phyloP scores from a whole-genome alignment of 2,797 vertebrate genomes.

The Pangasius larnaudii region DNA sequence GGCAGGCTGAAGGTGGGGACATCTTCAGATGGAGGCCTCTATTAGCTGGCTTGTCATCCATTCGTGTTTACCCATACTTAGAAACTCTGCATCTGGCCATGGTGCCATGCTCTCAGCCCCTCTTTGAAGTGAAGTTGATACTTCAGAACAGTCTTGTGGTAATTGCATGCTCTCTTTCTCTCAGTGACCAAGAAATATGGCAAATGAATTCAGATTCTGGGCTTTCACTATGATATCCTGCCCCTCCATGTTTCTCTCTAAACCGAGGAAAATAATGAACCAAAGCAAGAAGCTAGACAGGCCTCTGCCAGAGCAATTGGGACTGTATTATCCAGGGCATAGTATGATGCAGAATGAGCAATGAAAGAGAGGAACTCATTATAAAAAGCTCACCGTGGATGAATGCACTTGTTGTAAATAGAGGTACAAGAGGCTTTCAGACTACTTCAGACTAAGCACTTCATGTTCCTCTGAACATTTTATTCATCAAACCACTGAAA shows the following conservation, averaged over 20 bases:
- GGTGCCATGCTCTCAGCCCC: slow-evolving; percentile 68
- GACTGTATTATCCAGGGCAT: slow-evolving; percentile 47
- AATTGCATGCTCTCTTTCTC: slow-evolving; percentile 67
- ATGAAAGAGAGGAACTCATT: slow-evolving; percentile 54
- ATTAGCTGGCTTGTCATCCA: slow-evolving; percentile 80
- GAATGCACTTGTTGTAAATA: slow-evolving; percentile 57
- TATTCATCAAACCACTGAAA: slow-evolving; percentile 58
- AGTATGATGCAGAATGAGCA: slow-evolving; percentile 52
- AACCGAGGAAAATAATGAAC: slow-evolving; percentile 59
- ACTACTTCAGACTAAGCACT: slow-evolving; percentile 59
- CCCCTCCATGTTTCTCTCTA: slow-evolving; percentile 56
- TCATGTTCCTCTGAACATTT: slow-evolving; percentile 57
- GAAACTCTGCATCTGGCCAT: slow-evolving; percentile 65
- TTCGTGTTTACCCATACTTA: slow-evolving; percentile 80
- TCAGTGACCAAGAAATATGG: slow-evolving; percentile 58
- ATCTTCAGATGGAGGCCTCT: slow-evolving; percentile 79
- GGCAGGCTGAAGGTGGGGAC: slow-evolving; percentile 75
- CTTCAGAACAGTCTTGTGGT: slow-evolving; percentile 76
- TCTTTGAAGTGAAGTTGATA: slow-evolving; percentile 82
- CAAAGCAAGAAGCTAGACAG: slow-evolving; percentile 44
- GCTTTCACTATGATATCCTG: slow-evolving; percentile 61
- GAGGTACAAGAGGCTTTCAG: slow-evolving; percentile 57
- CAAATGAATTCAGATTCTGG: slow-evolving; percentile 64
- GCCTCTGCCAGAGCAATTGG: slow-evolving; percentile 54
- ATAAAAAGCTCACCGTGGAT: slow-evolving; percentile 57